A percentile compares a stretch with the other conserved stretches of the same genome.
Evolutionary conservation across 1,140 invertebrate species (phyloP).

Genomic region (Dreissena rostriformis): DNA sequence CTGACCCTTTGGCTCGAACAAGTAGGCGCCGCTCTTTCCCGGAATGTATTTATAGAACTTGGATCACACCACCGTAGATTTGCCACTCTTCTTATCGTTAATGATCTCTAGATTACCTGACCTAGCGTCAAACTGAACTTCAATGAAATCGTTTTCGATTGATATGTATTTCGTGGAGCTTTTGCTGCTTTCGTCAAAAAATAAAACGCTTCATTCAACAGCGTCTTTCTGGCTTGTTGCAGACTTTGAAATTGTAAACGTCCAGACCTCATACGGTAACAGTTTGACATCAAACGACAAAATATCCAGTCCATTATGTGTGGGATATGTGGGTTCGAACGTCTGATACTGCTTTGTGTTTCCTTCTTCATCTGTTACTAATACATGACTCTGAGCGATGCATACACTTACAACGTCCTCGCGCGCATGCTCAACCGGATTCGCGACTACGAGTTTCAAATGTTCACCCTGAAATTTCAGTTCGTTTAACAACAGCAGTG

Average conservation of each 20-base stretch:
- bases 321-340: not conserved
- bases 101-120: slow-evolving; percentile 35
- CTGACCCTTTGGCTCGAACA: slow-evolving; percentile 40
- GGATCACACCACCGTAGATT: not conserved
- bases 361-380: not conserved
- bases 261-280: slow-evolving; percentile 39
- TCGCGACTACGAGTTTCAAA: slow-evolving; percentile 37
- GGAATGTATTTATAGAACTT: slow-evolving; percentile 35
- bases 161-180: not conserved
- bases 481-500: not conserved
- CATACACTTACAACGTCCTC: slow-evolving; percentile 27
- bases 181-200: not conserved
- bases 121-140: slow-evolving; percentile 20
- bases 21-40: slow-evolving; percentile 41
- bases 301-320: not conserved
- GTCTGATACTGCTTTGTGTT: not conserved
- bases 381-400: slow-evolving; percentile 6
- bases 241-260: not conserved
- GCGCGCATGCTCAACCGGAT: slow-evolving; percentile 27
- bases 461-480: not conserved
- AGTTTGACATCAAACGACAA: slow-evolving; percentile 12
- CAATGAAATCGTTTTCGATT: slow-evolving; percentile 44
- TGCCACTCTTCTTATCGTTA: slow-evolving; percentile 16
- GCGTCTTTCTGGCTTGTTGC: too few relatives aligned
- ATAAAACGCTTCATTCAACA: not conserved